phyloP scores from a whole-genome alignment of 2,797 vertebrate species.

The Phoebastria nigripes region DNA sequence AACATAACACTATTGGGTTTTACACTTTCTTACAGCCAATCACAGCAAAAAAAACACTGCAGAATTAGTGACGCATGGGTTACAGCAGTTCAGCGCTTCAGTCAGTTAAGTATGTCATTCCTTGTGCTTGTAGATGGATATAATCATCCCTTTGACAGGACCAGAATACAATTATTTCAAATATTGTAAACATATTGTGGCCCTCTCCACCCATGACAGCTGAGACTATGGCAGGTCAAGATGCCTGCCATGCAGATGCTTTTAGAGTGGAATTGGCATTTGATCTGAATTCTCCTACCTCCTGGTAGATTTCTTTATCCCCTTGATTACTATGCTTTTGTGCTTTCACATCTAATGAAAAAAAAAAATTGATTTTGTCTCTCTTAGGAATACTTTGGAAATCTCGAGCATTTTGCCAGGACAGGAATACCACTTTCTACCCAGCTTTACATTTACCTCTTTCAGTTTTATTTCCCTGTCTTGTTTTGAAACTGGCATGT shows the following conservation, averaged over 20 bases:
- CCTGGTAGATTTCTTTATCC: background rate
- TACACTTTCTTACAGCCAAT: background rate
- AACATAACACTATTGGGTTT: accelerated
- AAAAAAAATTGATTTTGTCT: background rate
- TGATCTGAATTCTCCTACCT: background rate
- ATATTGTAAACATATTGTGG: background rate
- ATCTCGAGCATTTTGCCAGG: background rate
- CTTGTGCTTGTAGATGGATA: background rate
- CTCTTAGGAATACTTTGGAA: background rate
- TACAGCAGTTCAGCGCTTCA: background rate
- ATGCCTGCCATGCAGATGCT: background rate
- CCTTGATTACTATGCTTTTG: background rate
- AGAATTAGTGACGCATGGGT: background rate
- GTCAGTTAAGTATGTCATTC: background rate
- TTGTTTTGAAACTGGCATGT: background rate
- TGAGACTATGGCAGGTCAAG: background rate
- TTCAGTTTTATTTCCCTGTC: background rate
- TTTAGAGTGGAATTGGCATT: background rate
- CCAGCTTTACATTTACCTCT: background rate
- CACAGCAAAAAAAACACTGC: background rate
- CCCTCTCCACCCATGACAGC: background rate
- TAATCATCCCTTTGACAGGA: background rate
- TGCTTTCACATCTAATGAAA: background rate
- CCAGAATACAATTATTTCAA: background rate
- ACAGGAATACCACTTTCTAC: background rate